phyloP scores from a whole-genome alignment of 2,797 vertebrate genomes.

The Sebastes glaucus region DNA sequence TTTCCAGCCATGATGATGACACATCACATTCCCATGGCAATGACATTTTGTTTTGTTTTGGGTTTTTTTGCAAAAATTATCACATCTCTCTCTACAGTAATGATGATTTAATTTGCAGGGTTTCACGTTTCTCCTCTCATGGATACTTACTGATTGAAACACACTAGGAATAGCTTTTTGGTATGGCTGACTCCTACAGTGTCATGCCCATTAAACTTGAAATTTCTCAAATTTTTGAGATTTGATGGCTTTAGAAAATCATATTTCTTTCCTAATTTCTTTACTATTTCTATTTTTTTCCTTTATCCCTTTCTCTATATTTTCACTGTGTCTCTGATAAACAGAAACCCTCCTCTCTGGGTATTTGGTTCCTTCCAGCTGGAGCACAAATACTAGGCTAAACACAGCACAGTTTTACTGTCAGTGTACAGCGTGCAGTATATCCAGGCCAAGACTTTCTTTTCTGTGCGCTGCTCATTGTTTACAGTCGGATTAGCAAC shows the following conservation, averaged over 20 bases:
- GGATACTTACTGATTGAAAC: not conserved
- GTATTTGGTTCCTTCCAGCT: not conserved
- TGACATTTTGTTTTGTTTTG: not conserved
- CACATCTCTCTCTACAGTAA: not conserved
- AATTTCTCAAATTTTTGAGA: not conserved
- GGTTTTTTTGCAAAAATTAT: not conserved
- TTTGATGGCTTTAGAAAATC: not conserved
- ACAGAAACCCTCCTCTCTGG: not conserved
- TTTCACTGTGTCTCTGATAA: not conserved
- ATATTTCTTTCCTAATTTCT: not conserved
- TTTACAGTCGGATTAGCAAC: too few species aligned
- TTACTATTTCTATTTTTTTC: not conserved
- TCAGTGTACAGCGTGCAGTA: not conserved
- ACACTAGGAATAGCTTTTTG: not conserved
- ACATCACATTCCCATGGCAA: not conserved
- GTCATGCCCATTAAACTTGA: not conserved
- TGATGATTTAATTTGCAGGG: not conserved
- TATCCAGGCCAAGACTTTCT: accelerated
- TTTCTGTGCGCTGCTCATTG: too few species aligned
- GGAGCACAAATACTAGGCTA: not conserved
- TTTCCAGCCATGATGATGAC: conserved; percentile 6
- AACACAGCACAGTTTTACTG: not conserved
- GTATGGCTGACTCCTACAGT: too few species aligned
- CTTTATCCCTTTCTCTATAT: not conserved
- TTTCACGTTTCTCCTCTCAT: not conserved